These are phyloP conservation scores for Eidolon helvum DNA, from an alignment of 2,113 vertebrate species.

Conservation along the genomic window DNA sequence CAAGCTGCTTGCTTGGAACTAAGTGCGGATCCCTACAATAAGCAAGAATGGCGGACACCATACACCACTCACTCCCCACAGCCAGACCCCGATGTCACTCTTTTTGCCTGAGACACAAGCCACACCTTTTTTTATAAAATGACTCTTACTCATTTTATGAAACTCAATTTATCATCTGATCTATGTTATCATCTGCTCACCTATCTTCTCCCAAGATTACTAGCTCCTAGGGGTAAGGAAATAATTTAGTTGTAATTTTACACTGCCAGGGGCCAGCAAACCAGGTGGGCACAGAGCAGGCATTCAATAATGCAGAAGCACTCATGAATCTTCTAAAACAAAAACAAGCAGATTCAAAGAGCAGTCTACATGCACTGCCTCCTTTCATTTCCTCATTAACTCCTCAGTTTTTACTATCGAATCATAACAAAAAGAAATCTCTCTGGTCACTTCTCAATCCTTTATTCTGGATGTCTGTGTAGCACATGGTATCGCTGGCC, in stretches of 20 bases:
- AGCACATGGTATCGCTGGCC: background rate
- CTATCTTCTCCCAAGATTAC: too few relatives aligned
- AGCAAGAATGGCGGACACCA: background rate
- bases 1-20: background rate
- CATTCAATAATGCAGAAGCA: too few relatives aligned
- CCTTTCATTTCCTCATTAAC: too few relatives aligned
- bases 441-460: background rate
- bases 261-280: too few relatives aligned
- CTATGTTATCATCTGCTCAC: too few relatives aligned
- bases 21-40: background rate
- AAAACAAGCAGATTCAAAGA: too few relatives aligned
- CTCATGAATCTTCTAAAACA: too few relatives aligned
- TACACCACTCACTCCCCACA: background rate
- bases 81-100: too few relatives aligned
- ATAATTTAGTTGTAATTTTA: too few relatives aligned
- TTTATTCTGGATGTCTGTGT: background rate
- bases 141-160: background rate
- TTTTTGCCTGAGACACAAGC: background rate
- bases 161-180: too few relatives aligned
- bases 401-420: background rate
- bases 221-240: too few relatives aligned
- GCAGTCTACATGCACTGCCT: background rate
- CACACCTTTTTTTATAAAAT: background rate
- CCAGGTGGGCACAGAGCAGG: too few relatives aligned
- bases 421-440: background rate